Percentiles rank a stretch among this genome's conserved stretches.
Conservation (phyloP, 1,140 invertebrate genomes). For the Heliconius himera region DNA sequence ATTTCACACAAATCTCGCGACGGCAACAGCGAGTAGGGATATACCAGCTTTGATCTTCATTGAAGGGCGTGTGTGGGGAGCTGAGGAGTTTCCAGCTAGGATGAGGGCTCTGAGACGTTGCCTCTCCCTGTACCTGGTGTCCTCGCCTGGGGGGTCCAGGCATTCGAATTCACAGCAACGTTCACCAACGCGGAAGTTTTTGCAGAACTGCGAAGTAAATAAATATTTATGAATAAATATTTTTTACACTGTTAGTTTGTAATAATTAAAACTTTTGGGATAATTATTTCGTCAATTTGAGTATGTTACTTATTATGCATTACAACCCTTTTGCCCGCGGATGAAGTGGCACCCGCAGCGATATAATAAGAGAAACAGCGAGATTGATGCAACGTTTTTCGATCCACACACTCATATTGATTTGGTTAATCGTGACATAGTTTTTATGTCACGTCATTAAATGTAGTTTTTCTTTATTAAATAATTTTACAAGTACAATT, state of each 20-base stretch:
- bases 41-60: slow-evolving; percentile 59
- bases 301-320: no score
- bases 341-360: no score
- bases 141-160: slow-evolving; percentile 85
- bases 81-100: slow-evolving; percentile 82
- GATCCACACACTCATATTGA: no score
- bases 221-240: slow-evolving; percentile 11
- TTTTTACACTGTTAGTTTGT: background rate
- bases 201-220: slow-evolving; percentile 84
- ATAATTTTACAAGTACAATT: no score
- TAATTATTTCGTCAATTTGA: no score
- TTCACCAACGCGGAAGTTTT: slow-evolving; percentile 88
- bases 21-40: slow-evolving; percentile 61
- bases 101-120: slow-evolving; percentile 82
- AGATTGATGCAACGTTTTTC: no score
- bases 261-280: no score
- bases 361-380: no score
- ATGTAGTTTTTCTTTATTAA: no score
- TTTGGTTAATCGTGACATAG: no score
- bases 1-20: slow-evolving; percentile 65
- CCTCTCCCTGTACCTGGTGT: slow-evolving; percentile 82
- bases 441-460: no score
- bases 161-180: slow-evolving; percentile 90
- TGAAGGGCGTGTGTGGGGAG: slow-evolving; percentile 57
- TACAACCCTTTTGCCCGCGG: no score